Conservation (phyloP, 1,140 invertebrate genomes). For the Archegozetes longisetosus region DNA sequence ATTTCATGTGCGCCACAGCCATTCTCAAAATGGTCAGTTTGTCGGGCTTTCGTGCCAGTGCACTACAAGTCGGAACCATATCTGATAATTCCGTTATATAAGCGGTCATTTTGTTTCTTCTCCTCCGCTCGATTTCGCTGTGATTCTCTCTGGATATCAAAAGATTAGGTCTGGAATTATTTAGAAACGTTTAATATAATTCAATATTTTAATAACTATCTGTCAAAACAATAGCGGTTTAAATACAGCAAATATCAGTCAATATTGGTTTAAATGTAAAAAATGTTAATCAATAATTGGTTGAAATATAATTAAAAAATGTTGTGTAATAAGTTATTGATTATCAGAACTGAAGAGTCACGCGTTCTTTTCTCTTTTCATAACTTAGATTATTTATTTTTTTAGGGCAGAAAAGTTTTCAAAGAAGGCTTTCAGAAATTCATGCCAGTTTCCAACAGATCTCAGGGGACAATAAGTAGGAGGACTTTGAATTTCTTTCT, state of each 20-base stretch:
- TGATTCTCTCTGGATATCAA: conserved; percentile 61
- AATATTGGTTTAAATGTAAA: background rate
- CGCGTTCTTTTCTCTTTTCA: too few species aligned
- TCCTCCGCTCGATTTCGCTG: conserved; percentile 94
- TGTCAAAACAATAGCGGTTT: background rate
- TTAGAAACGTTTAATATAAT: background rate
- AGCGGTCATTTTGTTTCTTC: conserved; percentile 99
- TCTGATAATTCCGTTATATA: conserved; percentile 99
- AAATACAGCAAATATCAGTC: background rate
- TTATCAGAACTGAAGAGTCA: too few species aligned
- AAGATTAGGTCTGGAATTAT: background rate
- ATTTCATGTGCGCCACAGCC: conserved; percentile 99
- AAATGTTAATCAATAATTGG: background rate
- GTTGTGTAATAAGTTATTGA: too few species aligned
- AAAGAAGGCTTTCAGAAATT: too few species aligned
- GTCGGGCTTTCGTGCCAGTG: conserved; percentile 92
- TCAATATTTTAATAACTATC: background rate
- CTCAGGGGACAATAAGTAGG: too few species aligned
- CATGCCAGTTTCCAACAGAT: too few species aligned
- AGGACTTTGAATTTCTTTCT: too few species aligned
- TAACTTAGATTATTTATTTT: too few species aligned
- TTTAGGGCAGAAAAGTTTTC: too few species aligned
- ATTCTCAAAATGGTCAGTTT: conserved; percentile 97
- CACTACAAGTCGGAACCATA: conserved; percentile 98
- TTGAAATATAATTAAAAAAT: too few species aligned